These are phyloP conservation scores for Tuta absoluta DNA, from an alignment of 2,888 invertebrate species.

Conservation along the genomic window DNA sequence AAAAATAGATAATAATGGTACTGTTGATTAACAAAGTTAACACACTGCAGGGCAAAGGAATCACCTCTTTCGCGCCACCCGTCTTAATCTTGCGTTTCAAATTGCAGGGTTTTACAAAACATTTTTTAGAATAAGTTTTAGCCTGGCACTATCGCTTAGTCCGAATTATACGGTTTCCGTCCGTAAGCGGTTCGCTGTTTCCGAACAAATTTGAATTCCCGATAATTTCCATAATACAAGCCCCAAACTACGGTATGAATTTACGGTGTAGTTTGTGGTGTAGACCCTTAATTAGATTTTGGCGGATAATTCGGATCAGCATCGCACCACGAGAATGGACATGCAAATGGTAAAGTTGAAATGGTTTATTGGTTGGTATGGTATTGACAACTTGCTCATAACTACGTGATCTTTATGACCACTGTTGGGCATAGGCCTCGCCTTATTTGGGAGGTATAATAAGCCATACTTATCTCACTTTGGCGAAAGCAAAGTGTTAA, in stretches of 20 bases:
- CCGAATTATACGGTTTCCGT: neutral
- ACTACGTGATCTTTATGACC: neutral
- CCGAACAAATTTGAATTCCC: slow-evolving; percentile 5
- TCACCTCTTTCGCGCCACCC: no score
- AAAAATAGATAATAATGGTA: no score
- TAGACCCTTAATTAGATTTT: slow-evolving; percentile 9
- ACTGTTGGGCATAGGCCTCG: no score
- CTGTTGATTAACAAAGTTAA: no score
- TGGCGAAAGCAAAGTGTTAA: no score
- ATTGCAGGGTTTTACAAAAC: no score
- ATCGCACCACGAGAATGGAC: neutral
- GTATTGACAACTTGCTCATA: neutral
- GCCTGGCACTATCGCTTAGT: no score
- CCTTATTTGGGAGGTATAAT: no score
- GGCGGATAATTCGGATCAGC: neutral
- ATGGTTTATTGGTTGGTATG: neutral
- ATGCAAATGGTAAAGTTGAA: neutral
- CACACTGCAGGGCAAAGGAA: no score
- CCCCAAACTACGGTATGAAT: neutral
- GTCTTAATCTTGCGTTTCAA: no score
- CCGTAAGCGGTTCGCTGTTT: slow-evolving; percentile 3
- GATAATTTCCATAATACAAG: slow-evolving; percentile 1
- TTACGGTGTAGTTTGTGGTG: slow-evolving; percentile 1
- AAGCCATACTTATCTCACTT: no score
- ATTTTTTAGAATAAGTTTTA: no score